Conservation (phyloP, 2,888 invertebrate genomes). For the Marasmarcha lunaedactyla region DNA sequence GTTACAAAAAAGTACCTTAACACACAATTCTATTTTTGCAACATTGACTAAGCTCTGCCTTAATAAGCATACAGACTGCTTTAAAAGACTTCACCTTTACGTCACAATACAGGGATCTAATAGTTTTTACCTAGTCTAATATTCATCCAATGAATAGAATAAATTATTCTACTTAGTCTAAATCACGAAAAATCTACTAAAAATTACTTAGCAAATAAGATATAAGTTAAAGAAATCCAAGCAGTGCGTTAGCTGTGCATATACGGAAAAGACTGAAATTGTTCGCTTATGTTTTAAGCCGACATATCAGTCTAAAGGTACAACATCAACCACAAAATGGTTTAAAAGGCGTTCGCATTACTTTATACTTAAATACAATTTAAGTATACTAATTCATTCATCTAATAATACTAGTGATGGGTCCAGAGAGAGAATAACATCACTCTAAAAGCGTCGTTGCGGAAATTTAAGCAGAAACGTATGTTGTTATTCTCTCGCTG, state of each 20-base stretch:
- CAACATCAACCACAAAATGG: constrained; percentile 45
- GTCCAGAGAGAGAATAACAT: constrained; percentile 21
- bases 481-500: constrained; percentile 8
- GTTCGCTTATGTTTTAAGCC: too few relatives aligned
- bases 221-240: constrained; percentile 33
- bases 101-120: too few relatives aligned
- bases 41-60: constrained; percentile 53
- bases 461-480: constrained; percentile 20
- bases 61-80: constrained; percentile 29
- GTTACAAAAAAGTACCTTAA: constrained; percentile 1
- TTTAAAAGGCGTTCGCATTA: constrained; percentile 37
- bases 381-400: too few relatives aligned
- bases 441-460: constrained; percentile 25
- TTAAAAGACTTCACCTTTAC: background rate
- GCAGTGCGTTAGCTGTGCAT: constrained; percentile 58
- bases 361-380: constrained; percentile 14
- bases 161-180: too few relatives aligned
- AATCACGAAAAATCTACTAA: too few relatives aligned
- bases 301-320: constrained; percentile 33
- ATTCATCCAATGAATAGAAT: too few relatives aligned
- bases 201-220: constrained; percentile 50
- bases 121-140: too few relatives aligned
- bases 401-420: too few relatives aligned
- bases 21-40: constrained; percentile 20
- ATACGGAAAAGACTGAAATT: constrained; percentile 23